A percentile compares a stretch with the other conserved stretches of the same genome.
Conservation (phyloP, 2,888 invertebrate genomes). For the Hydrotaea diabolus region DNA sequence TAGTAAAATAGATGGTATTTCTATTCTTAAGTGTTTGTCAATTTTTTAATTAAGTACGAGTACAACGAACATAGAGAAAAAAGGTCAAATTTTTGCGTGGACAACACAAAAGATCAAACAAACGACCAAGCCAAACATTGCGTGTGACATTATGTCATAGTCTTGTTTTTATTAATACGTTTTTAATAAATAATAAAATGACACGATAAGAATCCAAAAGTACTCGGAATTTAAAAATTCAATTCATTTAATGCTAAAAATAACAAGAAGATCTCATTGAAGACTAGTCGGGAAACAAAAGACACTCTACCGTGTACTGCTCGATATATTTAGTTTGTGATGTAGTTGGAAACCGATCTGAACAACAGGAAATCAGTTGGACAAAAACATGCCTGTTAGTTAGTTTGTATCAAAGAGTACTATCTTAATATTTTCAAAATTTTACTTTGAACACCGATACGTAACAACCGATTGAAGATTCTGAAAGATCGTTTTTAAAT, state of each 20-base stretch:
- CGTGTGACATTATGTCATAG: background rate
- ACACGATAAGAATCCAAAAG: background rate
- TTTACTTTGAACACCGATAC: too few species aligned
- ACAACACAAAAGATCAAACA: background rate
- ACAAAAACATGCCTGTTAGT: too few species aligned
- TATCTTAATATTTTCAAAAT: too few species aligned
- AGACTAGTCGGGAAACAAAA: too few species aligned
- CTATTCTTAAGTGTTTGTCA: constrained; percentile 4
- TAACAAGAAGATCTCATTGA: background rate
- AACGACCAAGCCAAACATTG: background rate
- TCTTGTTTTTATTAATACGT: background rate
- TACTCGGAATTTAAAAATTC: constrained; percentile 18
- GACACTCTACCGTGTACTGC: too few species aligned
- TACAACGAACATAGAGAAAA: too few species aligned
- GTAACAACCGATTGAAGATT: too few species aligned
- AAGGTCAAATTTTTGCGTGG: background rate
- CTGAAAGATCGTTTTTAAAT: too few species aligned
- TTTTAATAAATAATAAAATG: background rate
- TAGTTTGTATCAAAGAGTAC: too few species aligned
- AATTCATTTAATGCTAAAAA: constrained; percentile 1
- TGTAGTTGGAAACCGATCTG: too few species aligned
- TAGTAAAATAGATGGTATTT: background rate
- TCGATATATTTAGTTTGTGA: too few species aligned
- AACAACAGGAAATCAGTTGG: too few species aligned
- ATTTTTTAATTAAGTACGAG: background rate